phyloP scores from a whole-genome alignment of 2,888 invertebrate species.

The Danaus chrysippus region DNA sequence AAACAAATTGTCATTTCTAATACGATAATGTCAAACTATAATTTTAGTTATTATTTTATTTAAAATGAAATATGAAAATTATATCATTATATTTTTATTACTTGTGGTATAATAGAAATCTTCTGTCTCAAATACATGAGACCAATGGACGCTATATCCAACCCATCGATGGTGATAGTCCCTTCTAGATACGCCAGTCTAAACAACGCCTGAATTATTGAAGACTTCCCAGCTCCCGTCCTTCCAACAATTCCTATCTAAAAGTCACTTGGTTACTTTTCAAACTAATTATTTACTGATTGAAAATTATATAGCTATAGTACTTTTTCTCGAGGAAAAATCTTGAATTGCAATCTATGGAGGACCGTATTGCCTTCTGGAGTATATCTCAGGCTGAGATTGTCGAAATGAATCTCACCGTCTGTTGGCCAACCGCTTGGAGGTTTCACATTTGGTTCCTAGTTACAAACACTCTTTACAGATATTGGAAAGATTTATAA shows the following conservation, averaged over 20 bases:
- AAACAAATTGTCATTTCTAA: no score
- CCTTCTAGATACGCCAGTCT: conserved; percentile 82
- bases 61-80: conserved; percentile 1
- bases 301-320: neutral
- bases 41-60: neutral
- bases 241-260: conserved; percentile 83
- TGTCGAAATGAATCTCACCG: conserved; percentile 71
- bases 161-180: conserved; percentile 83
- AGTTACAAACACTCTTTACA: conserved; percentile 21
- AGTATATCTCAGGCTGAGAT: conserved; percentile 75
- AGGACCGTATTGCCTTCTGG: conserved; percentile 75
- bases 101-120: conserved; percentile 82
- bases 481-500: neutral
- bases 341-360: conserved; percentile 67
- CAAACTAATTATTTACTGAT: no score
- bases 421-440: conserved; percentile 73
- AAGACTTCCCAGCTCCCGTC: conserved; percentile 85
- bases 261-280: conserved; percentile 10
- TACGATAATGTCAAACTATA: no score
- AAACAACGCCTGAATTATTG: conserved; percentile 84
- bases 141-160: conserved; percentile 79
- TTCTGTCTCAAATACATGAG: conserved; percentile 80
- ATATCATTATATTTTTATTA: conserved; percentile 31
- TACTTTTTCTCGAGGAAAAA: conserved; percentile 75
- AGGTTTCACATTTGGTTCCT: conserved; percentile 54